Percentiles rank a stretch among this genome's conserved stretches.
Evolutionary conservation across 2,888 invertebrate genomes (phyloP).

Genomic region (Tuta absoluta): DNA sequence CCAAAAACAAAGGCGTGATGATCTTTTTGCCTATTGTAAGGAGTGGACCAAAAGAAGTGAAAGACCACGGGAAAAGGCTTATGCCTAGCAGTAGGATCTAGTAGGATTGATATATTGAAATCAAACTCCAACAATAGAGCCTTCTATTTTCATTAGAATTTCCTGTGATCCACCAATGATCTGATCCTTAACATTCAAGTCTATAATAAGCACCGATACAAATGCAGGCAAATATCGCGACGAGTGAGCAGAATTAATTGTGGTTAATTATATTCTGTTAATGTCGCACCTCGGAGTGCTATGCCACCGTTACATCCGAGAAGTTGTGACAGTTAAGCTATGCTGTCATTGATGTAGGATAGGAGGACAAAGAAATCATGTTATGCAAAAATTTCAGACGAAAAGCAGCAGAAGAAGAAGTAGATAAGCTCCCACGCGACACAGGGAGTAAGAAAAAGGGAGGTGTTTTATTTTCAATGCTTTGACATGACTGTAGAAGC

Average conservation of each 20-base stretch:
- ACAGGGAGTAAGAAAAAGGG: too few relatives aligned
- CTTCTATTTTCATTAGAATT: neutral
- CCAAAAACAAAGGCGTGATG: too few relatives aligned
- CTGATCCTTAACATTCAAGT: slow-evolving; percentile 25
- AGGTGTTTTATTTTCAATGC: too few relatives aligned
- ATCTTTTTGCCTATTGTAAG: neutral
- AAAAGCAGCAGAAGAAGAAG: too few relatives aligned
- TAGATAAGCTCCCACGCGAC: too few relatives aligned
- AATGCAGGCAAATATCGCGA: slow-evolving; percentile 33
- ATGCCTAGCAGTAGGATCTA: too few relatives aligned
- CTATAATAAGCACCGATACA: slow-evolving; percentile 49
- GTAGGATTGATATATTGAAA: too few relatives aligned
- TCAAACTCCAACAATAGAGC: too few relatives aligned
- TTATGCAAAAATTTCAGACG: too few relatives aligned
- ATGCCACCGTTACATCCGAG: slow-evolving; percentile 39
- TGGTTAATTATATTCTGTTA: slow-evolving; percentile 47
- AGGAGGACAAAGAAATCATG: too few relatives aligned
- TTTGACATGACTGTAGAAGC: too few relatives aligned
- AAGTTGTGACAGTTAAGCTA: slow-evolving; percentile 39
- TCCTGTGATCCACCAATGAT: neutral
- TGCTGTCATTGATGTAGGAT: too few relatives aligned
- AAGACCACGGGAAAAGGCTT: neutral
- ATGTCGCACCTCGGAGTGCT: slow-evolving; percentile 40
- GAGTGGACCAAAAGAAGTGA: neutral
- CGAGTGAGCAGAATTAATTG: slow-evolving; percentile 46